Conservation (phyloP, 2,113 vertebrate species). For the Nestor notabilis region DNA sequence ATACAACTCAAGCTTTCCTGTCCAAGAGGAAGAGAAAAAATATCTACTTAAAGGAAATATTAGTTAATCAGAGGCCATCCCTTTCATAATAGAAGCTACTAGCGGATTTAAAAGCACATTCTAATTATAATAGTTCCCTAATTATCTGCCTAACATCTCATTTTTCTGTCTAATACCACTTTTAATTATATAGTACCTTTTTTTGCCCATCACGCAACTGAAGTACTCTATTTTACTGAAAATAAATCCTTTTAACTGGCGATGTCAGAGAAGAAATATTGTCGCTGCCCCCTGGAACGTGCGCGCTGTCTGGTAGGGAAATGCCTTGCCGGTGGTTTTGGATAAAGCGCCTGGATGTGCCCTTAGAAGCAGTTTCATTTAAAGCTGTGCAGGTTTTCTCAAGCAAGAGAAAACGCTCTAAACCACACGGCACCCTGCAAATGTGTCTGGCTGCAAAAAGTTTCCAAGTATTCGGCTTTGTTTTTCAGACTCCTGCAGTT, state of each 20-base stretch:
- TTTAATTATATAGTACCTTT: slow-evolving; percentile 76
- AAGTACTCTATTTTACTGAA: slow-evolving; percentile 68
- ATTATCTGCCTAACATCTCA: slow-evolving; percentile 77
- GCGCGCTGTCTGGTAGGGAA: slow-evolving; percentile 1
- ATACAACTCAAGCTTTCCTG: slow-evolving; percentile 52
- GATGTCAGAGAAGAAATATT: slow-evolving; percentile 57
- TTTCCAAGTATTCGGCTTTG: not conserved
- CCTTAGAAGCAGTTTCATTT: not conserved
- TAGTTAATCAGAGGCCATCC: slow-evolving; percentile 70
- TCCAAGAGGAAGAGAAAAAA: slow-evolving; percentile 61
- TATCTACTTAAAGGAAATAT: slow-evolving; percentile 68
- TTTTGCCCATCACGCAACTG: slow-evolving; percentile 54
- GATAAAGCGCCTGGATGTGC: not conserved
- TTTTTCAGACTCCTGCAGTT: not conserved
- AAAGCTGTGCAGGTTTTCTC: not conserved
- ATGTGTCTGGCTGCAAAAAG: not conserved
- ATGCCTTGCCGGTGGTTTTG: slow-evolving; percentile 22
- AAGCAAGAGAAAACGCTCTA: not conserved
- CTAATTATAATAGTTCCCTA: slow-evolving; percentile 78
- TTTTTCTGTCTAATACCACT: slow-evolving; percentile 77
- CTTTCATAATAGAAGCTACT: slow-evolving; percentile 69
- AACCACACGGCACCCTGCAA: not conserved
- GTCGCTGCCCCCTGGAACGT: slow-evolving; percentile 30
- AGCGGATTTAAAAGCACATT: slow-evolving; percentile 74
- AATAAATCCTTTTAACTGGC: slow-evolving; percentile 71